Percentiles rank a stretch among this genome's conserved stretches.
Conservation (phyloP, 2,888 invertebrate genomes). For the Phaonia tiefii region DNA sequence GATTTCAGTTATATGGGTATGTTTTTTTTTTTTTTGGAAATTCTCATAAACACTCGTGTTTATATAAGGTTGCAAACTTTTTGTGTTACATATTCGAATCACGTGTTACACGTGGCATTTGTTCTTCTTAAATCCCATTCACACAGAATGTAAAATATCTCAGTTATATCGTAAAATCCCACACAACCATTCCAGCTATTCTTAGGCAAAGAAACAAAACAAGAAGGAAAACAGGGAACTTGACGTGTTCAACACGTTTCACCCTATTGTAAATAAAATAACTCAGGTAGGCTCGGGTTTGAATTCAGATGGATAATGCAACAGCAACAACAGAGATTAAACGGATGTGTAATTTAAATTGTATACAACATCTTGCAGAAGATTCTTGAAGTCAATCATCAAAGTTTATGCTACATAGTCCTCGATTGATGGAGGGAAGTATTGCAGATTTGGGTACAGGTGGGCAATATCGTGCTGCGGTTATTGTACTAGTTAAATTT, state of each 20-base stretch:
- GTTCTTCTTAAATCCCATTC: slow-evolving; percentile 28
- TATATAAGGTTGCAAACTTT: slow-evolving; percentile 21
- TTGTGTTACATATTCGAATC: slow-evolving; percentile 51
- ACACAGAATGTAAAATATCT: slow-evolving; percentile 38
- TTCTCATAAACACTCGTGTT: slow-evolving; percentile 32
- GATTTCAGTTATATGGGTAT: slow-evolving; percentile 20
- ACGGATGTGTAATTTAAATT: slow-evolving; percentile 34
- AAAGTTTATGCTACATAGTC: background rate
- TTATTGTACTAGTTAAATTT: no score
- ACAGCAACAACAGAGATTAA: slow-evolving; percentile 40
- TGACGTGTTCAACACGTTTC: slow-evolving; percentile 34
- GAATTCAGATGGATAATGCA: background rate
- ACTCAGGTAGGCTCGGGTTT: slow-evolving; percentile 42
- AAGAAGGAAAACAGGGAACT: slow-evolving; percentile 7
- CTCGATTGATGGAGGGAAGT: background rate
- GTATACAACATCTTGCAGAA: background rate
- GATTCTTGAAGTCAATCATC: background rate
- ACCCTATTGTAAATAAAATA: slow-evolving; percentile 48
- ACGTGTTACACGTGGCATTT: slow-evolving; percentile 60
- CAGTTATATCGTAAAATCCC: slow-evolving; percentile 6
- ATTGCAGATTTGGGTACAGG: background rate
- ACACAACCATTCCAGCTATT: background rate
- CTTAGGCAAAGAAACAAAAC: background rate
- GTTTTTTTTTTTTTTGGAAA: slow-evolving; percentile 19
- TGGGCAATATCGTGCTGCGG: no score